Evolutionary conservation across 2,888 invertebrate genomes (phyloP).

Genomic region (Ischnura elegans): DNA sequence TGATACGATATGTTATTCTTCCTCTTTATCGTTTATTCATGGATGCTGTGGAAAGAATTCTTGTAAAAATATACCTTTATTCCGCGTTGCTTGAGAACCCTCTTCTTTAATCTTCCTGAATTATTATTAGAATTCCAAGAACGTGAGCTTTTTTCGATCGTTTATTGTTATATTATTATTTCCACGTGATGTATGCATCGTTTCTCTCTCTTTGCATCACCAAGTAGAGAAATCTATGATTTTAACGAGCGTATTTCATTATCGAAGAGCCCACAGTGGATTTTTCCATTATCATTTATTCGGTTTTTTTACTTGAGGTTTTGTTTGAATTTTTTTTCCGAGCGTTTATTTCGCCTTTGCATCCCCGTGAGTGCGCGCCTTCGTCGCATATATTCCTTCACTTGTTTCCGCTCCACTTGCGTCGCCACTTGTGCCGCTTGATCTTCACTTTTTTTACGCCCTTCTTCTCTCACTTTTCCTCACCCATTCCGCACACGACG

Average conservation of each 20-base stretch:
- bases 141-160: background rate
- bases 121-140: background rate
- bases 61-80: background rate
- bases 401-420: constrained; percentile 53
- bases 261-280: background rate
- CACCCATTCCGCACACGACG: background rate
- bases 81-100: background rate
- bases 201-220: background rate
- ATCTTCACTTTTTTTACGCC: background rate
- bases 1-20: background rate
- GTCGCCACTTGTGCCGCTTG: constrained; percentile 49
- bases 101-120: background rate
- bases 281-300: background rate
- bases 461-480: background rate
- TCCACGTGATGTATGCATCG: background rate
- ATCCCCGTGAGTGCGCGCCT: background rate
- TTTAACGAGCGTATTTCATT: background rate
- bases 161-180: background rate
- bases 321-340: background rate
- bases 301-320: background rate
- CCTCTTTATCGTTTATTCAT: background rate
- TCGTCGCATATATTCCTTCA: constrained; percentile 44
- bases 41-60: background rate
- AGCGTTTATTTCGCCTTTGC: background rate
- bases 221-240: background rate